Evolutionary conservation across 1,140 invertebrate genomes (phyloP).

Genomic region (Drosophila hydei): DNA sequence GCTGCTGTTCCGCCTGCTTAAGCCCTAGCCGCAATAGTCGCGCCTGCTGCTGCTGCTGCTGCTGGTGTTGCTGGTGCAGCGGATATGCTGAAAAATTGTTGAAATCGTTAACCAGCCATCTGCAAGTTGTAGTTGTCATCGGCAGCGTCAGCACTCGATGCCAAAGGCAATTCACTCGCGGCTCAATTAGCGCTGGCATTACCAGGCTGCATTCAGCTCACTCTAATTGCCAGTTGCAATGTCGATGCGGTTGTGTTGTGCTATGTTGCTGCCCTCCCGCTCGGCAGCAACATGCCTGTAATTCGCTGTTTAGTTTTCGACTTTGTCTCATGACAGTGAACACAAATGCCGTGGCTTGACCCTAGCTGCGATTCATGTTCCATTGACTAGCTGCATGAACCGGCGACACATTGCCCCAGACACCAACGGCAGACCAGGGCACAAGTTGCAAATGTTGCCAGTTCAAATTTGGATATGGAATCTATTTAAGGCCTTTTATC

Average conservation of each 20-base stretch:
- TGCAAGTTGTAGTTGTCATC: background rate
- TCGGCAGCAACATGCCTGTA: background rate
- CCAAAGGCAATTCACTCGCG: constrained; percentile 18
- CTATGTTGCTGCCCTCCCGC: background rate
- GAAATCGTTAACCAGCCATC: constrained; percentile 8
- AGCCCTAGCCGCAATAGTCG: constrained; percentile 33
- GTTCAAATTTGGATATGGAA: no score
- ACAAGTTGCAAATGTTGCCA: no score
- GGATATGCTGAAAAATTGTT: constrained; percentile 60
- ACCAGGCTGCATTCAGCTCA: background rate
- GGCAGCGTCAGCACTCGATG: background rate
- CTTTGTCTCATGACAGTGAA: background rate
- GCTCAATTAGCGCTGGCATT: constrained; percentile 16
- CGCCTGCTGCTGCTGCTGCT: constrained; percentile 37
- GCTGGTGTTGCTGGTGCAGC: constrained; percentile 53
- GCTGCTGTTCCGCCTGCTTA: constrained; percentile 40
- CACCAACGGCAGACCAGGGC: no score
- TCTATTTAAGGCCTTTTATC: no score
- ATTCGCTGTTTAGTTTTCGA: background rate
- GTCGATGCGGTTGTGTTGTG: no score
- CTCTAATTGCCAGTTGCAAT: constrained; percentile 38
- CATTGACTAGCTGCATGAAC: background rate
- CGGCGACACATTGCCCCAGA: no score
- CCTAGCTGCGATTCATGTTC: background rate
- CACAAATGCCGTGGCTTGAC: background rate